Base-by-base conservation (phyloP, 35 echinoderm and acorn worm species). In the Diadema setosum region DNA sequence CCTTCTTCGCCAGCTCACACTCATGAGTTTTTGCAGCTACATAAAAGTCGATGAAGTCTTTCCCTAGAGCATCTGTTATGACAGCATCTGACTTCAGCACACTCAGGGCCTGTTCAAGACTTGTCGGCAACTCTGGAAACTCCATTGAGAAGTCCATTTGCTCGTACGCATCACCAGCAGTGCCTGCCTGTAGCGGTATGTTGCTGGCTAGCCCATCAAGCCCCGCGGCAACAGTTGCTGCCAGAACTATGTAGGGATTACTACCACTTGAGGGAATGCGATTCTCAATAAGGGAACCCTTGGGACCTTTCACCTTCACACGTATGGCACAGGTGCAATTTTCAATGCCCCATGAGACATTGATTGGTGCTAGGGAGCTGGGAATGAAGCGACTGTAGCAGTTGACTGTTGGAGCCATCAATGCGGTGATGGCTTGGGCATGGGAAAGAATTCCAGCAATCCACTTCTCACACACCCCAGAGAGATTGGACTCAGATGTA, bases 1-100 rank as follows among this genome's bases (percentile, higher is more conserved):
- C 73, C 29, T 14, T 36, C 37, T 78, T 78, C 33, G 75, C 90
- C 46, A 52, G 58, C 39, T 74, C 82, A 36, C 93, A 75, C 82
- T 97, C 95, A 48, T 88, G 63, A 20, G 78, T 83, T 45, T 97
- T 97, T n/a, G 93, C 34, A 17, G 95, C 91, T 16, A 97, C 75
- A 40, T 93, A 97, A 4, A 82, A 82, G 30, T 91, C 75, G 60
- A 93, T 80, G 45, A 97, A 97, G 21, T 97, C 95, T 33, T 84
- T 76, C 15, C 95, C 95, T n/a, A 97, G 89, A 1, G 91, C 83
- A 26, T 93, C 87, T 23, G 33, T 82, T 18, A 97, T 87, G 3
- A 94, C 83, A 20, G 82, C 81, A 64, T 94, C 91, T 27, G 39
- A 70, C 23, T 75, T 59, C n/a, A 97, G 85, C 33, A 87, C 90